A percentile compares a stretch with the other conserved stretches of the same genome.
phyloP scores from a whole-genome alignment of 2,113 vertebrate genomes.

The Brachypteracias leptosomus region DNA sequence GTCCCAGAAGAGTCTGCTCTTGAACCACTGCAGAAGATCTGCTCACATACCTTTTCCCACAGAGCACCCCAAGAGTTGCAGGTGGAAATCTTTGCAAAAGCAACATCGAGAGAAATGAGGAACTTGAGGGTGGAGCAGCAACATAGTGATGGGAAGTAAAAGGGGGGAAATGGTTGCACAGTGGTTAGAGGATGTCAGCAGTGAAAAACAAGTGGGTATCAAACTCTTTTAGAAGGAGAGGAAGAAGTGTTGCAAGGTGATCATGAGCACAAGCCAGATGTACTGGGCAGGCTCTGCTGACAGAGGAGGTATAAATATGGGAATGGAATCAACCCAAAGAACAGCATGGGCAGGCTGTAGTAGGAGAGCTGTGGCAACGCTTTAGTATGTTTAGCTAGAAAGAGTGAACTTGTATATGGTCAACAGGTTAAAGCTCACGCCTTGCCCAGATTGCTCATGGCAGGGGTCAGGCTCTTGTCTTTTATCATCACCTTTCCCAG shows the following conservation, averaged over 20 bases:
- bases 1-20: not conserved
- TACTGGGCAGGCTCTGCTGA: not conserved
- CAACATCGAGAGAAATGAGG: slow-evolving; percentile 11
- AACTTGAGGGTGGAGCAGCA: slow-evolving; percentile 43
- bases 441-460: not conserved
- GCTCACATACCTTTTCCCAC: not conserved
- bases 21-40: not conserved
- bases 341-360: not conserved
- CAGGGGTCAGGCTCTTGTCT: not conserved
- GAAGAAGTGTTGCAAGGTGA: not conserved
- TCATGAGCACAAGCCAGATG: not conserved
- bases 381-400: not conserved
- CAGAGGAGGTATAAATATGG: not conserved
- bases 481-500: not conserved
- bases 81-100: slow-evolving; percentile 19
- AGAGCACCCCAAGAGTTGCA: not conserved
- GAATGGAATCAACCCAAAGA: not conserved
- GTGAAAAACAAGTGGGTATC: slow-evolving; percentile 20
- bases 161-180: slow-evolving; percentile 23
- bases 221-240: not conserved
- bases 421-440: not conserved
- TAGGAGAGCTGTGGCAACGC: not conserved
- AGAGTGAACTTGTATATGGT: accelerated
- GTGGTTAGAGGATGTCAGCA: not conserved
- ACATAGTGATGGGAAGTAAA: slow-evolving; percentile 23